Base-by-base conservation (phyloP, 2,888 invertebrate genomes). In the Portevinia maculata region DNA sequence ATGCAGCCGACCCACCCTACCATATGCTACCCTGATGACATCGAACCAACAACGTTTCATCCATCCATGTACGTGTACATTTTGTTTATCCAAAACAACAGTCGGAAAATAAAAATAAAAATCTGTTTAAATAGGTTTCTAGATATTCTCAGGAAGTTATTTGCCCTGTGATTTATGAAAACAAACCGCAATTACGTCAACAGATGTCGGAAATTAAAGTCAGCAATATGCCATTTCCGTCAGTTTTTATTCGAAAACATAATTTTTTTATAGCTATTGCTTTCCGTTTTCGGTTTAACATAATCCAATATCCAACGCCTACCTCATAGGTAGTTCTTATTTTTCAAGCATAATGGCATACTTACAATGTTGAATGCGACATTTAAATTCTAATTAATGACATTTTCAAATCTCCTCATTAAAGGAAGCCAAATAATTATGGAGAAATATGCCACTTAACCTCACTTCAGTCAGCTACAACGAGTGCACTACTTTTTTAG, bases 161-260 rank as follows among this genome's bases (percentile, higher is more conserved):
- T 11, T 34, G 3, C 24, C 1, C 9, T 11, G 19, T 48, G 44
- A 60, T 34, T 64, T 37, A 39, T 15, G 50, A 37, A 57, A 28
- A 46, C 48, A 69, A 69, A 28, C 13, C 39, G 6, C 55, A 55
- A 55, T 46, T 55, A 67, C 46, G 39, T 34, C 67, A 46, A 34
- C 57, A 69, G 69, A 69, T 69, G 69, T 57, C 48, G 17, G 37
- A n/a, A 55, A 48, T 39, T 57, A 39, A 57, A 24, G 6, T 15
- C 32, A 55, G 32, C 21, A 28, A 19, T 13, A 24, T 46, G 53
- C 4, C 44, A 13, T 21, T 55, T 67, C 50, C 64, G 41, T 28
- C n/a, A 6, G 6, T 21, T 39, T 69, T 57, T 37, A 57, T 69
- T 69, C 3, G 17, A 19, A 57, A 69, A 39, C 44, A 55, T 46